Evolutionary conservation across 2,113 vertebrate genomes (phyloP), one percentile per base, ranked within the genome.

Genomic region (Casuarius casuarius): DNA sequence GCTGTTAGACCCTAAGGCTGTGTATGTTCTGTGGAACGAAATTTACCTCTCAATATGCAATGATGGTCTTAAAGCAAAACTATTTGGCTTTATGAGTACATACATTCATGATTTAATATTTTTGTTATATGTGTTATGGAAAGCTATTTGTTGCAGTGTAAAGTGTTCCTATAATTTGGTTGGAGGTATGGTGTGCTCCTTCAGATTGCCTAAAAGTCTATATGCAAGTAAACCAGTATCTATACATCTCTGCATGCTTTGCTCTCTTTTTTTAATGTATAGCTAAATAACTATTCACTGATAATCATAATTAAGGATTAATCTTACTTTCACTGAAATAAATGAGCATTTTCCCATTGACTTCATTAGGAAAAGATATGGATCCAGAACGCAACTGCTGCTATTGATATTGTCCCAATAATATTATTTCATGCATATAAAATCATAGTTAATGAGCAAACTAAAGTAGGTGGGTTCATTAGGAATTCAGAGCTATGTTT

Each of bases 401-500:
- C 21, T 85, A 89, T 62, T 88, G 83, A 85, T 76, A 73, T 52
- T 90, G 82, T 49, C 87, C 67, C 46, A 65, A 87, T 95, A 82
- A 88, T 80, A 87, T 48, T 63, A 56, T 52, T 91, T 74, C 61
- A 92, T 73, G 71, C 35, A 59, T 90, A 90, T 42, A 94, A 85
- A 95, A 84, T 91, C 70, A 74, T 44, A 75, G 67, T 83, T 92
- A 92, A 94, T 92, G 72, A 92, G 87, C 56, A 84, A 84, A 67
- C 54, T 74, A 31, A 91, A 95, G 78, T 48, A 95, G 87, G 84
- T 87, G 72, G n/a, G 46, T 74, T 96, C 91, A 91, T 82, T 94
- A 89, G 28, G 81, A 77, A 92, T 94, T 94, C 91, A 87, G 75
- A 92, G 84, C 92, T 91, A 85, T 87, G 58, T 89, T 91, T 81